phyloP scores from a whole-genome alignment of 2,113 vertebrate species.

The Oreocharis arfaki region DNA sequence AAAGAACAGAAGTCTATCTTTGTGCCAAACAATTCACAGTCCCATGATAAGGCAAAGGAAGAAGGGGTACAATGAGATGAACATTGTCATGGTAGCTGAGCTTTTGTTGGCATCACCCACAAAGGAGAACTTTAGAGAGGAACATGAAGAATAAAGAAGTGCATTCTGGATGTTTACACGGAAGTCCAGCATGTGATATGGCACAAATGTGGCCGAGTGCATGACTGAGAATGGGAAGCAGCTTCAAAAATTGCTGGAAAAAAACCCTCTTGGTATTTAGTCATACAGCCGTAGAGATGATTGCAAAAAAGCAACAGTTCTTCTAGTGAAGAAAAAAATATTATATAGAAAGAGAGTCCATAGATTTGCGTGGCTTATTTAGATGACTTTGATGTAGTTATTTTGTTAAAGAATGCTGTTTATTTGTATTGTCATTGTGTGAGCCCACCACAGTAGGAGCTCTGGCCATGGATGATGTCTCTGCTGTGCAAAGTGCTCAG shows the following conservation, averaged over 20 bases:
- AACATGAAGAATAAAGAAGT: constrained; percentile 29
- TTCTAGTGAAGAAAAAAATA: background rate
- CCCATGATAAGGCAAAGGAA: background rate
- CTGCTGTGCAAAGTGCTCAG: background rate
- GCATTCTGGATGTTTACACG: constrained; percentile 3
- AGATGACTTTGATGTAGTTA: background rate
- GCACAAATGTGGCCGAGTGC: background rate
- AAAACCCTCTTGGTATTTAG: background rate
- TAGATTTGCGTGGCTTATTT: background rate
- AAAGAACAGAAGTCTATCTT: background rate
- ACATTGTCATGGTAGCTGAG: background rate
- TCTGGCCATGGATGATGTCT: background rate
- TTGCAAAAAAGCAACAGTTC: background rate
- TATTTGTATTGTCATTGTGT: background rate
- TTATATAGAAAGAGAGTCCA: background rate
- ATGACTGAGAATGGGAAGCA: background rate
- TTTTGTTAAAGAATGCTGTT: background rate
- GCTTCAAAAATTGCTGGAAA: background rate
- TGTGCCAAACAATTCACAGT: background rate
- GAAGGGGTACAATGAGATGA: background rate
- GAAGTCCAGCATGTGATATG: constrained; percentile 12
- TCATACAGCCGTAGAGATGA: background rate
- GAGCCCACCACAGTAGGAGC: background rate
- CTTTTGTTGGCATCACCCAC: background rate
- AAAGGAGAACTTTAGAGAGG: constrained; percentile 42